Evolutionary conservation across 2,888 invertebrate species (phyloP).

Genomic region (Hylaea fasciaria): DNA sequence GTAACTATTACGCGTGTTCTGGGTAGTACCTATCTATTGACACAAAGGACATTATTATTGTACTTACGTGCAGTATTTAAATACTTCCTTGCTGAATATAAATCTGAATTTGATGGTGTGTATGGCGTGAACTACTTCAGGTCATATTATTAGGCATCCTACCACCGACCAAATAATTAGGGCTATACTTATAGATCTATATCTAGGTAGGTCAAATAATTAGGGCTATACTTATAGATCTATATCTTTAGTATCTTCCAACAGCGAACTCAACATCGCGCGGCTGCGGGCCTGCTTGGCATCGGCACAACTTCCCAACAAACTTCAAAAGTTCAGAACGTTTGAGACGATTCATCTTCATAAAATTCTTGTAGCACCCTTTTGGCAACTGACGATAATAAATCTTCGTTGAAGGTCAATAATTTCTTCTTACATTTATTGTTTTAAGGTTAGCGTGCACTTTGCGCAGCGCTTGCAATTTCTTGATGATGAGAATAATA

Average conservation of each 20-base stretch:
- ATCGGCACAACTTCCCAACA: neutral
- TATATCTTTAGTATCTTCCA: too few species aligned
- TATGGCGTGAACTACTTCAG: too few species aligned
- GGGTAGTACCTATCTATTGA: neutral
- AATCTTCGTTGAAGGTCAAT: too few species aligned
- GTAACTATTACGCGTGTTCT: slow-evolving; percentile 5
- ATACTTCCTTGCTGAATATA: neutral
- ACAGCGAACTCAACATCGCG: neutral
- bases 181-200: too few species aligned
- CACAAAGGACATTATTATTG: too few species aligned
- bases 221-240: too few species aligned
- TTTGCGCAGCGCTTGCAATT: too few species aligned
- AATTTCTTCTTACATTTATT: too few species aligned
- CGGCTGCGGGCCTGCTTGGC: slow-evolving; percentile 1
- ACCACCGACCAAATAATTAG: neutral
- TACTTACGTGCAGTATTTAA: neutral
- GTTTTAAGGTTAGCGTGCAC: too few species aligned
- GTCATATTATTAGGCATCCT: too few species aligned
- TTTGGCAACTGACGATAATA: neutral
- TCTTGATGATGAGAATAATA: too few species aligned
- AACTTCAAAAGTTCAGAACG: slow-evolving; percentile 1
- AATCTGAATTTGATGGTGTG: too few species aligned
- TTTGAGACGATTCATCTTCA: slow-evolving; percentile 2
- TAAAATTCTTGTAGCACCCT: neutral
- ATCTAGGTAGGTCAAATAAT: neutral